These are phyloP conservation scores for Hydropsyche tenuis DNA, from an alignment of 1,140 invertebrate species.

Conservation along the genomic window DNA sequence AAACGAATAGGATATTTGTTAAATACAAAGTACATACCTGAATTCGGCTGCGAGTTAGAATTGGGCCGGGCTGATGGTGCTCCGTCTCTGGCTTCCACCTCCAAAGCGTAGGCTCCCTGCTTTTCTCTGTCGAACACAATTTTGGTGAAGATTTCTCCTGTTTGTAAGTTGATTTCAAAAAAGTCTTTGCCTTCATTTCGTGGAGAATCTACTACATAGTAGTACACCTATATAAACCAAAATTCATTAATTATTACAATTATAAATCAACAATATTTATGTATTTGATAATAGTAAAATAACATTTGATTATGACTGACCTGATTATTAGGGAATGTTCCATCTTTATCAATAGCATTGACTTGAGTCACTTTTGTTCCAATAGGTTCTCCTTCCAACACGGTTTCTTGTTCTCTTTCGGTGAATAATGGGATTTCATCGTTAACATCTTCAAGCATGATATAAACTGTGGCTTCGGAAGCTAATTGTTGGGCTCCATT, in stretches of 20 bases:
- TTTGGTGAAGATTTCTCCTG: slow-evolving; percentile 93
- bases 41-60: slow-evolving; percentile 87
- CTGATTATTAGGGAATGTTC: slow-evolving; percentile 92
- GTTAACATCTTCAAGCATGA: slow-evolving; percentile 94
- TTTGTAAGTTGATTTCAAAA: slow-evolving; percentile 93
- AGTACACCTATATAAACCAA: slow-evolving; percentile 73
- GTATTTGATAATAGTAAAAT: slow-evolving; percentile 36
- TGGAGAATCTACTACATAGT: slow-evolving; percentile 88
- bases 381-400: slow-evolving; percentile 90
- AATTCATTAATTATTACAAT: slow-evolving; percentile 9
- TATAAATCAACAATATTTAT: slow-evolving; percentile 50
- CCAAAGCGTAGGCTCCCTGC: slow-evolving; percentile 91
- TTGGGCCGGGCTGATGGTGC: slow-evolving; percentile 91
- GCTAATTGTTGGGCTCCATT: slow-evolving; percentile 94
- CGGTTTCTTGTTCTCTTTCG: slow-evolving; percentile 92
- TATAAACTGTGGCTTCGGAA: slow-evolving; percentile 91
- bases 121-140: slow-evolving; percentile 93
- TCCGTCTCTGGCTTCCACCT: slow-evolving; percentile 92
- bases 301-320: slow-evolving; percentile 61
- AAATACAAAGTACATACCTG: slow-evolving; percentile 77
- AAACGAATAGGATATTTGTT: too few species aligned
- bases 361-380: slow-evolving; percentile 96
- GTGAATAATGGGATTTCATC: slow-evolving; percentile 96
- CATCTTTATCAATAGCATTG: slow-evolving; percentile 95
- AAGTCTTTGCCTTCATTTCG: slow-evolving; percentile 92